These are phyloP conservation scores for Peromyscus polionotus DNA, from an alignment of 2,113 vertebrate genomes.

Conservation along the genomic window DNA sequence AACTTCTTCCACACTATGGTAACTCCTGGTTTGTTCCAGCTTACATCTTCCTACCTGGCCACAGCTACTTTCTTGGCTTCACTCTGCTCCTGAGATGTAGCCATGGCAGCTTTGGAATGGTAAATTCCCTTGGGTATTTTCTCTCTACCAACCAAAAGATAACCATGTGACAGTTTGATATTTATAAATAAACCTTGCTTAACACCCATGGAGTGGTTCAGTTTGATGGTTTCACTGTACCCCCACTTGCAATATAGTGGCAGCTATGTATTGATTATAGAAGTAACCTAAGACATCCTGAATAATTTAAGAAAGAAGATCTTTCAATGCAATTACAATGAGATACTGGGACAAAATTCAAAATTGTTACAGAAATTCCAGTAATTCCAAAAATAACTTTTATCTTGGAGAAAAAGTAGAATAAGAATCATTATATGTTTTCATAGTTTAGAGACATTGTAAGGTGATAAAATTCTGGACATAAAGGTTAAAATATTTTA, in stretches of 20 bases:
- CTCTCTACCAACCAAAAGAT: background rate
- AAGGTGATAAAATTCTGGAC: background rate
- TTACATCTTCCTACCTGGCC: background rate
- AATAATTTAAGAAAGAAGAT: conserved; percentile 15
- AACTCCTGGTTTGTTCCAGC: background rate
- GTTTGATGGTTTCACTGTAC: background rate
- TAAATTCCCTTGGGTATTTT: background rate
- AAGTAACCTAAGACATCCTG: background rate
- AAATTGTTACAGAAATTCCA: background rate
- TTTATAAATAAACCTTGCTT: background rate
- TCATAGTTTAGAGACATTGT: background rate
- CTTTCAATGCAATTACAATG: background rate
- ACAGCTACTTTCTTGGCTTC: background rate
- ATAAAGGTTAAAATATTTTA: background rate
- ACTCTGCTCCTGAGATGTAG: background rate
- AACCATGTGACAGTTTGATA: background rate
- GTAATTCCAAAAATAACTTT: background rate
- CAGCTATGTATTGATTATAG: background rate
- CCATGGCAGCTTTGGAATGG: background rate
- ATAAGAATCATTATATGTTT: background rate
- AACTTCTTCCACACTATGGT: background rate
- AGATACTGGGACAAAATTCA: background rate
- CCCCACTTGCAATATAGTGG: background rate
- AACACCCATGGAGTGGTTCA: background rate
- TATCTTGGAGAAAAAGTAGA: background rate